Evolutionary conservation across 1,140 invertebrate species (phyloP).

Genomic region (Cardiocondyla obscurior): DNA sequence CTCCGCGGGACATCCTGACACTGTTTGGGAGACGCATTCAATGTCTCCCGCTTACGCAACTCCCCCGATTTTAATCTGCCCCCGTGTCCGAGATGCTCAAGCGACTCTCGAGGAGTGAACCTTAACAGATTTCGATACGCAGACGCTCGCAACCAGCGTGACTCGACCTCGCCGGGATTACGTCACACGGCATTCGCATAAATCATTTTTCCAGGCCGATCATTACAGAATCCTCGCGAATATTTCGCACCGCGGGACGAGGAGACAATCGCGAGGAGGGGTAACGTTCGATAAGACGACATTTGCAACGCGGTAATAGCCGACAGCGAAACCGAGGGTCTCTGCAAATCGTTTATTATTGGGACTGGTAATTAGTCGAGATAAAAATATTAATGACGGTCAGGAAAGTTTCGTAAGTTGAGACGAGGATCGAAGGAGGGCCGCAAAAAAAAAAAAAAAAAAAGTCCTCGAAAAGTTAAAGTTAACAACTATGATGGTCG

Average conservation of each 20-base stretch:
- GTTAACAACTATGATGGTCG: too few species aligned
- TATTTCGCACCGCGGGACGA: neutral
- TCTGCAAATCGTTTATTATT: neutral
- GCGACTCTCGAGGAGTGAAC: neutral
- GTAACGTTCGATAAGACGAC: neutral
- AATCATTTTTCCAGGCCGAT: slow-evolving; percentile 54
- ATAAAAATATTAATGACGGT: neutral
- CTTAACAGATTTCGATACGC: slow-evolving; percentile 60
- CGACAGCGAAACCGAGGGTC: neutral
- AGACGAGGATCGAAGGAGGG: neutral
- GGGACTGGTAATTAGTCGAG: neutral
- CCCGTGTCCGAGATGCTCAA: slow-evolving; percentile 21
- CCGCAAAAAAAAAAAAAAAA: too few species aligned
- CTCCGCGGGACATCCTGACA: slow-evolving; percentile 3
- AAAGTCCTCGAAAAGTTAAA: too few species aligned
- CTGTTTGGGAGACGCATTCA: slow-evolving; percentile 29
- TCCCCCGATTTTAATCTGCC: slow-evolving; percentile 32
- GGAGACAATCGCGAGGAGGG: neutral
- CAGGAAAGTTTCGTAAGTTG: neutral
- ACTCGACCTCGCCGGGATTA: slow-evolving; percentile 35
- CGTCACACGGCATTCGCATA: slow-evolving; percentile 54
- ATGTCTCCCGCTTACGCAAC: slow-evolving; percentile 38
- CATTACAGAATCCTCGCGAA: slow-evolving; percentile 33
- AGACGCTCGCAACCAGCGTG: neutral
- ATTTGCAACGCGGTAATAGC: neutral